phyloP scores from a whole-genome alignment of 1,140 invertebrate genomes.

The Muscidifurax raptorellus region DNA sequence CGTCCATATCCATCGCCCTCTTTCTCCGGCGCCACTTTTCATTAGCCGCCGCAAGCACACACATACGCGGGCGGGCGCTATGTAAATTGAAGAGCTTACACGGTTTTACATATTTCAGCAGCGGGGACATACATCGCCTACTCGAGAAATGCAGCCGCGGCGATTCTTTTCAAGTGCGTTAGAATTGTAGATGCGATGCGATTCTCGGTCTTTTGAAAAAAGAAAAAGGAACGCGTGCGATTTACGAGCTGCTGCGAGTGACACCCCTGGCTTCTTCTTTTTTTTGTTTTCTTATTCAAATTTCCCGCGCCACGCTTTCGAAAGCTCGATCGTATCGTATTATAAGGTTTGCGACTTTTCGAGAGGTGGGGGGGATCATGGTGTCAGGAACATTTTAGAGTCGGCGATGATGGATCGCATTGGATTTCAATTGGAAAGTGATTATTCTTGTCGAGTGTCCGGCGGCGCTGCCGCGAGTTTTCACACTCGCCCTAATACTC shows the following conservation, averaged over 20 bases:
- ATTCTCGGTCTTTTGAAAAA: conserved; percentile 56
- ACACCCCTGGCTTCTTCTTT: background rate
- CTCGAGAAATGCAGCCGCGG: conserved; percentile 73
- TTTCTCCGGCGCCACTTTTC: conserved; percentile 65
- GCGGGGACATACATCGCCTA: conserved; percentile 56
- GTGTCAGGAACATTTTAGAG: conserved; percentile 67
- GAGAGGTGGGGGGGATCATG: conserved; percentile 30
- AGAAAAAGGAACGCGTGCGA: conserved; percentile 10
- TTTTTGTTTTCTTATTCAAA: conserved; percentile 41
- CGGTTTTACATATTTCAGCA: conserved; percentile 76
- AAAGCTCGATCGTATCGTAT: background rate
- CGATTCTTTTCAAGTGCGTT: conserved; percentile 75
- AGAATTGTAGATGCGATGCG: conserved; percentile 74
- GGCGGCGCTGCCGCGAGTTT: background rate
- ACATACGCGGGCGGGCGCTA: conserved; percentile 62
- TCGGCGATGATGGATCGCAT: conserved; percentile 65
- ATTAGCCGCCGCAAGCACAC: conserved; percentile 58
- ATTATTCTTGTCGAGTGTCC: conserved; percentile 75
- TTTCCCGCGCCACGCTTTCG: conserved; percentile 15
- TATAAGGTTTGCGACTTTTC: conserved; percentile 56
- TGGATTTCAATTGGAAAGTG: conserved; percentile 76
- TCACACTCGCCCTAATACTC: conserved; percentile 13
- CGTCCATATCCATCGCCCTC: conserved; percentile 11
- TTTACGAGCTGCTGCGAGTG: conserved; percentile 49
- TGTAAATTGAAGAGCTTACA: conserved; percentile 76